These are phyloP conservation scores for Sesamia nonagrioides DNA, from an alignment of 1,140 invertebrate genomes.

Conservation along the genomic window DNA sequence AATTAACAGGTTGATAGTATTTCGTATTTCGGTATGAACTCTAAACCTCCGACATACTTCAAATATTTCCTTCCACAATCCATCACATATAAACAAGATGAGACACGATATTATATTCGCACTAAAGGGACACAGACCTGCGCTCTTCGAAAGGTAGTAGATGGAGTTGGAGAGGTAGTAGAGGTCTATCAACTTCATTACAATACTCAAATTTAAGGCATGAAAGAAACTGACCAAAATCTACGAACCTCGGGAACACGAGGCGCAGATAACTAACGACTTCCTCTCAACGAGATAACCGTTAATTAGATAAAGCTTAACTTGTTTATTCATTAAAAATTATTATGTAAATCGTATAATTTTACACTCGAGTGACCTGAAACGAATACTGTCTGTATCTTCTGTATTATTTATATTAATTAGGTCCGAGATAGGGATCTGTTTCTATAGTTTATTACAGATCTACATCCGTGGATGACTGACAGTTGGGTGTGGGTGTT, in stretches of 20 bases:
- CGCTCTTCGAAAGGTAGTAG: too few relatives aligned
- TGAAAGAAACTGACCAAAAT: background rate
- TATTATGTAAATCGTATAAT: constrained; percentile 56
- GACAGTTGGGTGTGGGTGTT: constrained; percentile 10
- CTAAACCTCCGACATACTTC: too few relatives aligned
- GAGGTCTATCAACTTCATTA: background rate
- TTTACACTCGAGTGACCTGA: constrained; percentile 45
- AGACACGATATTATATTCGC: too few relatives aligned
- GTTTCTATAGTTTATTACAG: constrained; percentile 35
- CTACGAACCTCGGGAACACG: background rate
- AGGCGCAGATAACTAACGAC: constrained; percentile 39
- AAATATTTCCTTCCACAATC: too few relatives aligned
- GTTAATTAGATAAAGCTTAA: constrained; percentile 54
- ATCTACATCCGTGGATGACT: background rate
- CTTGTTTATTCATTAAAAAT: constrained; percentile 58
- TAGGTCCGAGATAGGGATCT: constrained; percentile 28
- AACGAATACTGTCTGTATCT: constrained; percentile 34
- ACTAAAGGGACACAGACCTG: too few relatives aligned
- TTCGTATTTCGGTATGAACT: too few relatives aligned
- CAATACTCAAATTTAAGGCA: constrained; percentile 1
- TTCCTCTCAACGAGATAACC: constrained; percentile 48
- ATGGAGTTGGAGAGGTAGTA: too few relatives aligned
- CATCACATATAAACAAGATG: too few relatives aligned
- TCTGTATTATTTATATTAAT: constrained; percentile 42
- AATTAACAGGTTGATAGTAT: too few relatives aligned